Base-by-base conservation (phyloP, 2,797 vertebrate species). In the Eleutherodactylus coqui region DNA sequence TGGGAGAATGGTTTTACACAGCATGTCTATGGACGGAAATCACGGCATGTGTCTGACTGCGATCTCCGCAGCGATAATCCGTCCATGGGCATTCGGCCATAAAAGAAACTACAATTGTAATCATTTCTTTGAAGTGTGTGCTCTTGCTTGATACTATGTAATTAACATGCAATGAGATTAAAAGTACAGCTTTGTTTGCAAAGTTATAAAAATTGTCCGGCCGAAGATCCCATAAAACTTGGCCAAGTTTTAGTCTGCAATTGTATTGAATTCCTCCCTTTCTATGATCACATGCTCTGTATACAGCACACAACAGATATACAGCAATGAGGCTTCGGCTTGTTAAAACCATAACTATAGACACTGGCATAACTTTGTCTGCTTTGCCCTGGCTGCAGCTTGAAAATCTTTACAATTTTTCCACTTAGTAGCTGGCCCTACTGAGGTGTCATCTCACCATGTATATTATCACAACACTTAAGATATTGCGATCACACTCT, bases 381-480 rank as follows among this genome's bases (percentile, higher is more conserved):
- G 90, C 91, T 91, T 85, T 85, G 82, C 89, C 90, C 88, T 91
- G 90, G 82, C 88, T 92, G 85, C 88, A 88, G 79, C 93, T 93
- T 92, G 91, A 91, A 94, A 94, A 91, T 93, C 88, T 93, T 94
- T 93, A 92, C 93, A 92, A 95, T 94, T 94, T 94, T 94, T 92
- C 93, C 95, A 94, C 92, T 95, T 94, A 94, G 90, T 89, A 93
- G 88, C 89, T 90, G 93, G 92, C 94, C 94, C 94, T 93, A 93
- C 92, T 92, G 94, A 95, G 94, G 94, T 94, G 95, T 93, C 91
- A 95, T 94, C 94, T 92, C 95, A 94, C 95, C 94, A 95, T 95
- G 94, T 95, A 95, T 94, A 94, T 95, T 95, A 95, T 93, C 92
- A 91, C 93, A 92, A 94, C 94, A 95, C 94, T 95, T 94, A 94